phyloP scores from a whole-genome alignment of 2,113 vertebrate genomes.

The Pelusios castaneus region DNA sequence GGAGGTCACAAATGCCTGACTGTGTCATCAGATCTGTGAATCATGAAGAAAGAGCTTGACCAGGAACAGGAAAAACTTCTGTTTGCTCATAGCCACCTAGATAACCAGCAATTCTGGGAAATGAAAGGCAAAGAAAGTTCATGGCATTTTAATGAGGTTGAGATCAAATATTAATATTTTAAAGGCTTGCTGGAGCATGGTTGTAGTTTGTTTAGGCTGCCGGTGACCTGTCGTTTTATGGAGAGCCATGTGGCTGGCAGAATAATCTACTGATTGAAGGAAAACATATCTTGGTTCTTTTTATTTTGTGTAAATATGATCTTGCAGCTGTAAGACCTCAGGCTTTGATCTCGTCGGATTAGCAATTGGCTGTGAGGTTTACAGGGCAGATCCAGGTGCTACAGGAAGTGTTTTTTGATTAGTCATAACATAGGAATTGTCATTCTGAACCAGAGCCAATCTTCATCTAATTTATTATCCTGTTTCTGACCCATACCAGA shows the following conservation, averaged over 20 bases:
- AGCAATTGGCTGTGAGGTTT: neutral
- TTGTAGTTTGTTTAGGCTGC: neutral
- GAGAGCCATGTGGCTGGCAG: neutral
- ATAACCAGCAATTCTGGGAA: neutral
- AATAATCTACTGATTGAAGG: neutral
- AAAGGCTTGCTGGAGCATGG: fast-evolving
- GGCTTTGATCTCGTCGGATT: neutral
- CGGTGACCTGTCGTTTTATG: neutral
- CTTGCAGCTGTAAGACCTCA: neutral
- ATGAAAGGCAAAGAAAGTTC: neutral
- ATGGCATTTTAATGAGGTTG: neutral
- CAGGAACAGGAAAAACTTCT: neutral
- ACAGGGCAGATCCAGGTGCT: neutral
- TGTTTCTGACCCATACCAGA: neutral
- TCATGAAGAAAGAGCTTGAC: neutral
- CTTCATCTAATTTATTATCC: neutral
- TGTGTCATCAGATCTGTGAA: constrained; percentile 14
- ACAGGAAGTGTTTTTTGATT: neutral
- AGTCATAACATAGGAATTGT: neutral
- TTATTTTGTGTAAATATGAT: neutral
- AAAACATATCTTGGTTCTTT: neutral
- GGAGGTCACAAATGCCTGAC: neutral
- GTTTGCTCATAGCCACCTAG: neutral
- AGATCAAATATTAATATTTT: neutral
- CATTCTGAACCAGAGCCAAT: neutral